Evolutionary conservation across 1,140 invertebrate genomes (phyloP), one percentile per base, ranked within the genome.

Genomic region (Musca vetustissima): DNA sequence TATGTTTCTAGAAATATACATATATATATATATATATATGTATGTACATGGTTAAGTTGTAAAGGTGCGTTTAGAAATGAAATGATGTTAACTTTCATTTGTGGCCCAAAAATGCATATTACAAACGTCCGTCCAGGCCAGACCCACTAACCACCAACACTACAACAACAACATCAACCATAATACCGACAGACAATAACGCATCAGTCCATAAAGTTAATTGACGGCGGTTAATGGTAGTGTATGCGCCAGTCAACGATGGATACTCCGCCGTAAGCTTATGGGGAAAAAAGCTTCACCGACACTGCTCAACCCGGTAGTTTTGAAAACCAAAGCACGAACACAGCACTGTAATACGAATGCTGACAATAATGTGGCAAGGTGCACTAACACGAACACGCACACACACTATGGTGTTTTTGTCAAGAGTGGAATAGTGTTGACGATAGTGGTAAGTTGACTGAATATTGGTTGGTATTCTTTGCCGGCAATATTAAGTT

Each of bases 241-340:
- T 43, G 6, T 11, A 43, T 43, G 36, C 36, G 36, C 36, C 36
- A 43, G 36, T 43, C 36, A n/a, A n/a, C n/a, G 36, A 43, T 43
- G 36, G 36, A 43, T 43, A 43, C 36, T 43, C n/a, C n/a, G n/a
- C n/a, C n/a, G n/a, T n/a, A 43, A 43, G 36, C 36, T 43, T 43
- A 43, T 13, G 11, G 7, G 13, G 3, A 43, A 43, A 43, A 43
- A 43, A 43, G 28, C 28, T 28, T n/a, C n/a, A n/a, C n/a, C 28
- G 8, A 43, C 13, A 17, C n/a, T 22, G 28, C 25, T 14, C 24
- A 61, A 61, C 57, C 57, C 57, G 57, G 57, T 61, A 61, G 57
- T 61, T 61, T 61, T n/a, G 32, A 36, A 61, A 61, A 61, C 36
- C 57, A 61, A 61, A 61, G 28, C 57, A 61, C 57, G 57, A 61